These are phyloP conservation scores for Megathymus violae DNA, from an alignment of 1,140 invertebrate species.

Conservation along the genomic window DNA sequence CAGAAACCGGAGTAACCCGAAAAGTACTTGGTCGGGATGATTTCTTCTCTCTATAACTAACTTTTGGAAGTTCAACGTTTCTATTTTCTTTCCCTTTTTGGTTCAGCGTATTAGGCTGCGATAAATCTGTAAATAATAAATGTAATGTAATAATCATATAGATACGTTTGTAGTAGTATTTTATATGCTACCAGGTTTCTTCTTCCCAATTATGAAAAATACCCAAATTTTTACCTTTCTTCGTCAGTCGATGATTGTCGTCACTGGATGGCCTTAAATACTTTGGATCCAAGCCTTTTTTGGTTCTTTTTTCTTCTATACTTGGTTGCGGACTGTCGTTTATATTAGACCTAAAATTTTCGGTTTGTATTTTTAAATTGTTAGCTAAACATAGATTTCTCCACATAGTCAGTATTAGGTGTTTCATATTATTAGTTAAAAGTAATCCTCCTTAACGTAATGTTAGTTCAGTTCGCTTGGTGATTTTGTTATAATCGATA, in stretches of 20 bases:
- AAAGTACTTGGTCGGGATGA: constrained; percentile 58
- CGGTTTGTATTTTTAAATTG: constrained; percentile 12
- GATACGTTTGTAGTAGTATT: too few relatives aligned
- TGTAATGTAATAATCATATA: too few relatives aligned
- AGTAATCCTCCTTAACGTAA: too few relatives aligned
- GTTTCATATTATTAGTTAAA: too few relatives aligned
- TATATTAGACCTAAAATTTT: constrained; percentile 60
- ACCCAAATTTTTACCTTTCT: constrained; percentile 49
- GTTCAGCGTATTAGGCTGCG: too few relatives aligned
- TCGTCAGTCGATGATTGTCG: constrained; percentile 41
- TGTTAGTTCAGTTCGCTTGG: too few relatives aligned
- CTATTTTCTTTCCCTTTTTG: constrained; percentile 74
- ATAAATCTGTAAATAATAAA: constrained; percentile 37
- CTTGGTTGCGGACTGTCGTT: constrained; percentile 56
- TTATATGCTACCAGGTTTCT: too few relatives aligned
- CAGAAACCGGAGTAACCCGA: constrained; percentile 71
- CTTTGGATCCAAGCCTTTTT: constrained; percentile 72
- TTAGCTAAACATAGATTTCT: too few relatives aligned
- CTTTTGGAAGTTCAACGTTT: constrained; percentile 63
- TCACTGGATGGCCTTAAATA: constrained; percentile 70
- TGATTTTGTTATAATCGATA: too few relatives aligned
- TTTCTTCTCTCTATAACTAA: constrained; percentile 75
- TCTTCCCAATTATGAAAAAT: too few relatives aligned
- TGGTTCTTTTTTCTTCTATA: constrained; percentile 36
- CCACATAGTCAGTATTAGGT: too few relatives aligned